Evolutionary conservation across 2,888 invertebrate species (phyloP).

Genomic region (Syrista parreyssii): DNA sequence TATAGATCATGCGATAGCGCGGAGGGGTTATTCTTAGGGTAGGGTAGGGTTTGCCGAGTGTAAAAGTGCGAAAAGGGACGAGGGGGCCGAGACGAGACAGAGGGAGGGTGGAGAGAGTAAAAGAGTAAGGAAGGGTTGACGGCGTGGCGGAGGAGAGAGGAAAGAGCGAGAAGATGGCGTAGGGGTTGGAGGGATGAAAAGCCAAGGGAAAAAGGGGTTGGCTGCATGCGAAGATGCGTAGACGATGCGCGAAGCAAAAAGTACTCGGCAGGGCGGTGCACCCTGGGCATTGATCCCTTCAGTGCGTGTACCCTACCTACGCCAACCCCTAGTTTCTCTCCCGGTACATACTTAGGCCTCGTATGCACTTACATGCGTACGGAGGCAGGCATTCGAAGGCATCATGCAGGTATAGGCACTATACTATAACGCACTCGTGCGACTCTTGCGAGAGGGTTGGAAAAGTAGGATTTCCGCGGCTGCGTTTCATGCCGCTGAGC

Average conservation of each 20-base stretch:
- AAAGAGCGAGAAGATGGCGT: constrained; percentile 24
- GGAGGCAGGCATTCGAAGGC: constrained; percentile 45
- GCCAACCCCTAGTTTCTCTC: constrained; percentile 31
- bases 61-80: constrained; percentile 56
- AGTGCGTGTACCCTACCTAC: constrained; percentile 32
- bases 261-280: constrained; percentile 63
- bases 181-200: constrained; percentile 28
- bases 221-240: constrained; percentile 61
- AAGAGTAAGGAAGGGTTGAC: constrained; percentile 6
- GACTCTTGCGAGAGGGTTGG: constrained; percentile 37
- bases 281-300: constrained; percentile 63
- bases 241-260: constrained; percentile 44
- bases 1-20: constrained; percentile 45
- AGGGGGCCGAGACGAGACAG: constrained; percentile 23
- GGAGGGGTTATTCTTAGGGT: constrained; percentile 55
- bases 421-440: constrained; percentile 33
- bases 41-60: constrained; percentile 54
- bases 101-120: constrained; percentile 27
- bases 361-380: constrained; percentile 51
- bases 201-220: constrained; percentile 38
- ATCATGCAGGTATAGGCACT: not conserved
- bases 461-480: constrained; percentile 47
- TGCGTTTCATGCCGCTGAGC: constrained; percentile 33
- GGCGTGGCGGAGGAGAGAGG: constrained; percentile 45
- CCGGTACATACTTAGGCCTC: constrained; percentile 7